Base-by-base conservation (phyloP, 2,888 invertebrate species). In the Cephus pygmeus region DNA sequence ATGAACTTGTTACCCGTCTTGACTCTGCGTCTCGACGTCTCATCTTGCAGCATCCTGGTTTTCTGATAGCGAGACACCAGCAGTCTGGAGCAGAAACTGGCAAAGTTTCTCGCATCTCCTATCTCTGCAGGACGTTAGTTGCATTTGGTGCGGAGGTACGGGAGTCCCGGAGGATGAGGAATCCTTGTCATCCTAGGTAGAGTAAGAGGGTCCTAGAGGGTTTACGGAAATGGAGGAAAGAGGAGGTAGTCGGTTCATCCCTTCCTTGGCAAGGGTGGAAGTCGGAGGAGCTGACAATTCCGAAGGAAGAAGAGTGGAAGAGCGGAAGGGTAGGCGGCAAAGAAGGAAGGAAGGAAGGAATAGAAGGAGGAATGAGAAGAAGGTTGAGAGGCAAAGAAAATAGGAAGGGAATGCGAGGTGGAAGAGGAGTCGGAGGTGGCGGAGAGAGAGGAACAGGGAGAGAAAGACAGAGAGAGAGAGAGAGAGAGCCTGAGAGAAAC, bases 361-460 rank as follows among this genome's bases (percentile, higher is more conserved):
- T 12, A 12, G 35, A 83, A 76, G 77, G 73, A 80, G 77, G 12
- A 34, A 69, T 78, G 77, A 75, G 71, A 77, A n/a, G 56, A 35
- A 74, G 33, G 23, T 75, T 76, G 77, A 75, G 77, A 79, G 79
- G 81, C 33, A 34, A 30, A 73, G 31, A 33, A 77, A 40, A 30
- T 71, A 69, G 34, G 33, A 36, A 23, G 34, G 80, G 77, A 83
- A 40, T 40, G 83, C 81, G 81, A 81, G 82, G 77, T n/a, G 81
- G 75, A 75, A 69, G 77, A 73, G 69, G 79, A 77, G 81, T 80
- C 85, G 81, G 83, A 85, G 80, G 79, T 77, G 79, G 78, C 75
- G 79, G 76, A 31, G 23, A 69, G 73, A 40, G 73, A 34, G 80
- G 77, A 77, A 79, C 76, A 81, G 79, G 73, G 78, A 81, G 79